A percentile compares a stretch with the other conserved stretches of the same genome.
Evolutionary conservation across 2,797 vertebrate genomes (phyloP).

Genomic region (Phataginus tricuspis): DNA sequence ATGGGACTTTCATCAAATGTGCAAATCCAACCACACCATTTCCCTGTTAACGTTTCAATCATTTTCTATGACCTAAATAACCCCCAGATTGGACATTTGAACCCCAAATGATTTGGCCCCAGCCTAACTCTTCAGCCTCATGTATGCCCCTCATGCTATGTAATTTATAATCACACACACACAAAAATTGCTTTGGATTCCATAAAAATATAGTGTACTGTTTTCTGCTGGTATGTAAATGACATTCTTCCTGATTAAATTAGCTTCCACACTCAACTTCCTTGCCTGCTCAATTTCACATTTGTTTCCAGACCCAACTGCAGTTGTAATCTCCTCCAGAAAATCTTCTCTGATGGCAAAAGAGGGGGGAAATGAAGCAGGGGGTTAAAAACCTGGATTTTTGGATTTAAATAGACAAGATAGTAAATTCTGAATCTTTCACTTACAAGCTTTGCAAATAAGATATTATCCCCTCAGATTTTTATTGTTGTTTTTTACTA

Average conservation of each 20-base stretch:
- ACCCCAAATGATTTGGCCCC: neutral
- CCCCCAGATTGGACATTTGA: neutral
- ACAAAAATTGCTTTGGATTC: neutral
- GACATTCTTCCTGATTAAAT: neutral
- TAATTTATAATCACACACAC: neutral
- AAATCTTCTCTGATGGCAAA: neutral
- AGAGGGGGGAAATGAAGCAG: fast-evolving
- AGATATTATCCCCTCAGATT: neutral
- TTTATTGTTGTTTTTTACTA: neutral
- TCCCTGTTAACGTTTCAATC: neutral
- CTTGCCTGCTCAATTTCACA: neutral
- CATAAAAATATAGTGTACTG: neutral
- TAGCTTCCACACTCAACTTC: neutral
- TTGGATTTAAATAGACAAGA: neutral
- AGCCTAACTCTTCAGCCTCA: neutral
- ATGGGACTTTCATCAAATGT: neutral
- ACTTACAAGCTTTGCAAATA: neutral
- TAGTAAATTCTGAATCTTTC: neutral
- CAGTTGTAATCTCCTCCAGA: neutral
- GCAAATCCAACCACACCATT: neutral
- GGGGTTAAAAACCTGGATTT: neutral
- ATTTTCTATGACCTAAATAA: neutral
- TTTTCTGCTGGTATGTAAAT: neutral
- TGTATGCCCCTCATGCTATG: neutral
- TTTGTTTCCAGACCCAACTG: neutral